Percentiles rank a stretch among this genome's conserved stretches.
Evolutionary conservation across 1,140 invertebrate species (phyloP).

Genomic region (Bombus ignitus): DNA sequence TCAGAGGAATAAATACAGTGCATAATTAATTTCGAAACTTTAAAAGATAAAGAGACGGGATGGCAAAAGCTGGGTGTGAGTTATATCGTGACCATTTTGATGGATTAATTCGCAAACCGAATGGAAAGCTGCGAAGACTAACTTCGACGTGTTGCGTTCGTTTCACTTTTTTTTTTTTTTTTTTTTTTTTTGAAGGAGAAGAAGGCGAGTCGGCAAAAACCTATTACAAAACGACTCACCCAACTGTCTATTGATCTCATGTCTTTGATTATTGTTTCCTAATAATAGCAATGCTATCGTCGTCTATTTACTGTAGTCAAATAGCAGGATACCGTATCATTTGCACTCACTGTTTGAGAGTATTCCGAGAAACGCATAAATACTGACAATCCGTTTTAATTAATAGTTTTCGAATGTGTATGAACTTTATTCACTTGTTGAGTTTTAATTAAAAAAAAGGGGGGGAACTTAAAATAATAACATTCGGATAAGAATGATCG

Average conservation of each 20-base stretch:
- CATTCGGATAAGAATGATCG: background rate
- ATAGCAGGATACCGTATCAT: background rate
- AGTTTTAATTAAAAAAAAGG: background rate
- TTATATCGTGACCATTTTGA: constrained; percentile 78
- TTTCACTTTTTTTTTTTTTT: constrained; percentile 65
- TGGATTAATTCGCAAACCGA: constrained; percentile 80
- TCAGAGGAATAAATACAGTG: constrained; percentile 60
- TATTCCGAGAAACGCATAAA: background rate
- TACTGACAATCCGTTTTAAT: background rate
- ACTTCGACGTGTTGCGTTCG: constrained; percentile 64
- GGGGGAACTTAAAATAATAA: background rate
- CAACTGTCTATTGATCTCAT: constrained; percentile 55
- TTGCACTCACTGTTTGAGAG: background rate
- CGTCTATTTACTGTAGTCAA: background rate
- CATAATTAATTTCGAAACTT: constrained; percentile 71
- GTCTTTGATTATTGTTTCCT: constrained; percentile 18
- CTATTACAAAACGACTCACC: constrained; percentile 63
- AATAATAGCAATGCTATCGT: background rate
- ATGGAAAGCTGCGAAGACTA: constrained; percentile 75
- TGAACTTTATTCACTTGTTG: background rate
- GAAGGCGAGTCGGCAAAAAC: constrained; percentile 4
- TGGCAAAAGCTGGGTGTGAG: constrained; percentile 69
- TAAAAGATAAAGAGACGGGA: constrained; percentile 51
- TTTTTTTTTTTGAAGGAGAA: background rate
- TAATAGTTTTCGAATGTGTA: background rate